Evolutionary conservation across 2,888 invertebrate genomes (phyloP), one percentile per base, ranked within the genome.

Genomic region (Cataglyphis cursor): DNA sequence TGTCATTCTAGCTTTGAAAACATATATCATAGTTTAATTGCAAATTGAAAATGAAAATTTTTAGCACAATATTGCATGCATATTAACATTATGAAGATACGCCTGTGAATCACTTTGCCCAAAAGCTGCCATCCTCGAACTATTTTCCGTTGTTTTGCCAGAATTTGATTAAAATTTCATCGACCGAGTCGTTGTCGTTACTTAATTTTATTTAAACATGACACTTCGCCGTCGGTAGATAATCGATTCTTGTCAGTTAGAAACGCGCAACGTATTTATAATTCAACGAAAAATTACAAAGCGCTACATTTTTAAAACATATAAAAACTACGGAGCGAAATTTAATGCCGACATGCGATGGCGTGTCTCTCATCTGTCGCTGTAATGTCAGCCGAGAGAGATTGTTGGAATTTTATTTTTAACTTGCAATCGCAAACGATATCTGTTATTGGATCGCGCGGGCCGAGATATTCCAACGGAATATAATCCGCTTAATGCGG

Each of bases 401-500:
- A 66, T 80, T 1, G 78, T 59, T 70, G 21, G 44, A 3, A 70
- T 70, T 80, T 59, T 70, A 70, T 70, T 80, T 80, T 64, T 70
- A 70, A 80, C 44, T 59, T 44, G 78, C 44, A 70, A 9, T 68
- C n/a, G 38, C 76, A 54, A 66, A 44, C n/a, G 75, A 65, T 66
- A 54, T 21, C 57, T 54, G 68, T 57, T 78, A 78, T 68, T 57
- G 78, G 15, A 68, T 78, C 57, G 41, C 41, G 21, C 57, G 15
- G 21, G 24, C 18, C 68, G 68, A 78, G 68, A 70, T 44, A 80
- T 80, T 80, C 35, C 35, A 62, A 57, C 24, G 57, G 31, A 76
- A 65, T 57, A 44, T 76, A 82, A 82, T 82, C 65, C 59, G 76
- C 66, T 76, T 76, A 76, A 76, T 61, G 66, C 59, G 21, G 76